Conservation (phyloP, 2,888 invertebrate genomes). For the Acanthosoma haemorrhoidale region DNA sequence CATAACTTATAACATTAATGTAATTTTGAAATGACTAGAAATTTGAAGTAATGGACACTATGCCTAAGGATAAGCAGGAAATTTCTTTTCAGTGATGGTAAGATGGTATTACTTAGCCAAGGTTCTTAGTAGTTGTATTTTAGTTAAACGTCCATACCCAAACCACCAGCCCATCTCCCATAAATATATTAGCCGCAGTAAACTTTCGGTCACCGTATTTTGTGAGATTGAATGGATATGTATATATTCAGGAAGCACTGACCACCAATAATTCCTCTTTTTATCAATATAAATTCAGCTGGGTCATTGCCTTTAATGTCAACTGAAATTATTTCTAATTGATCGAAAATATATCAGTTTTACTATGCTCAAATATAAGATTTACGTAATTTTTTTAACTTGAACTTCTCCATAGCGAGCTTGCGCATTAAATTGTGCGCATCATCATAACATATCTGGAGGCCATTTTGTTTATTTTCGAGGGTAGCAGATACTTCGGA, state of each 20-base stretch:
- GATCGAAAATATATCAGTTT: neutral
- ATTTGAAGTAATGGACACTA: neutral
- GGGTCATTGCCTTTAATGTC: neutral
- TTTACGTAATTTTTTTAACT: neutral
- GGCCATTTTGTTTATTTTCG: slow-evolving; percentile 82
- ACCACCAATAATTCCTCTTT: neutral
- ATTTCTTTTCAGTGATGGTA: neutral
- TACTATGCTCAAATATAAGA: too few relatives aligned
- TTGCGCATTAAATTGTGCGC: slow-evolving; percentile 30
- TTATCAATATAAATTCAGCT: neutral
- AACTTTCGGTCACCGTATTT: too few relatives aligned
- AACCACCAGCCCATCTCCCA: too few relatives aligned
- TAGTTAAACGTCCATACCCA: too few relatives aligned
- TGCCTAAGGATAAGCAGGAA: neutral
- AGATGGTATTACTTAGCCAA: neutral
- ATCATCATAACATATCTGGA: slow-evolving; percentile 34
- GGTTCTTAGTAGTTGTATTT: too few relatives aligned
- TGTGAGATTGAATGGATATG: neutral
- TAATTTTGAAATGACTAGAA: neutral
- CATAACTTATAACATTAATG: neutral
- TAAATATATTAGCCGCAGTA: too few relatives aligned
- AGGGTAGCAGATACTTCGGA: slow-evolving; percentile 26
- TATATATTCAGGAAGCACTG: neutral
- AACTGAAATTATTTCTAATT: neutral
- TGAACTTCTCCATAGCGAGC: neutral